phyloP scores from a whole-genome alignment of 2,113 vertebrate genomes.

The Cyrtonyx montezumae region DNA sequence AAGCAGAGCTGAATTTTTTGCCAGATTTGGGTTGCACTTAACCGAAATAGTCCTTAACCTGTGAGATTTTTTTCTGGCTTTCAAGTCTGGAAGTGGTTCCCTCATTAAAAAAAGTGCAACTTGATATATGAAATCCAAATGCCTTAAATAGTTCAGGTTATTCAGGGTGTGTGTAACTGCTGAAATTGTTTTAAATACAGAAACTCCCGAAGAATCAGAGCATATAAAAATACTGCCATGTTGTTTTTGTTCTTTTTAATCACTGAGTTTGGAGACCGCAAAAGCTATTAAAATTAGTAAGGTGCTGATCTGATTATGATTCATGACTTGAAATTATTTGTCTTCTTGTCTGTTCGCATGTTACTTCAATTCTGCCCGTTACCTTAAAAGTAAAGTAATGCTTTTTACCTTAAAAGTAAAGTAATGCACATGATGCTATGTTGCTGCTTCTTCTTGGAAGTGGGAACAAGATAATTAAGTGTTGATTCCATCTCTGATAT shows the following conservation, averaged over 20 bases:
- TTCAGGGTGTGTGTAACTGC: background rate
- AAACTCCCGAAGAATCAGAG: background rate
- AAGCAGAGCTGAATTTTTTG: background rate
- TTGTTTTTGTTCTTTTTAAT: background rate
- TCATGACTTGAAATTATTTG: background rate
- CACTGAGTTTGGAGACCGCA: background rate
- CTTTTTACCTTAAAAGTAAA: background rate
- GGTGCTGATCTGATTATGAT: background rate
- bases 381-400: background rate
- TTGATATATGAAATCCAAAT: background rate
- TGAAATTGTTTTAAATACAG: background rate
- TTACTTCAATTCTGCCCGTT: background rate
- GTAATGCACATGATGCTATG: accelerated
- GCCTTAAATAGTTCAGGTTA: background rate
- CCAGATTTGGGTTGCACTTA: background rate
- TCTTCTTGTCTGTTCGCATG: background rate
- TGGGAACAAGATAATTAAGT: background rate
- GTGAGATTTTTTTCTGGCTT: background rate
- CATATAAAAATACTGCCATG: background rate
- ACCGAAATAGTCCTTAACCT: background rate
- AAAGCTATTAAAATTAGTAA: background rate
- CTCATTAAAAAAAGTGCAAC: background rate
- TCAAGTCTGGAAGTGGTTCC: background rate
- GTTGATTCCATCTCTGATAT: accelerated
- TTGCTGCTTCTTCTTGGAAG: background rate